Evolutionary conservation across 2,797 vertebrate species (phyloP).

Genomic region (Knipowitschia caucasica): DNA sequence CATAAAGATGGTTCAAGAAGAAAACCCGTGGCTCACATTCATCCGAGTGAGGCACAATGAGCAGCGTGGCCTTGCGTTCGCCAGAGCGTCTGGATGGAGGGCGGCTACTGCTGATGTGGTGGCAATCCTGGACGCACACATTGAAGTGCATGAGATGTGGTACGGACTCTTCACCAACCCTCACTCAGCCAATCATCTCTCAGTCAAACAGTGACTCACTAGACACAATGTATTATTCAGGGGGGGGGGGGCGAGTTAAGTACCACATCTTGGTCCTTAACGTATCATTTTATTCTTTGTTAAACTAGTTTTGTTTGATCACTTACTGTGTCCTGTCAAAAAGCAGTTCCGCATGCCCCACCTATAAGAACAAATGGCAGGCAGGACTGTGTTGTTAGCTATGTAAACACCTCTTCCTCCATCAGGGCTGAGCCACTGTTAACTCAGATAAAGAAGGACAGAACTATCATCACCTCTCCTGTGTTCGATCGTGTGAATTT

Average conservation of each 20-base stretch:
- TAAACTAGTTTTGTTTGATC: too few species aligned
- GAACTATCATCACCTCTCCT: constrained; percentile 68
- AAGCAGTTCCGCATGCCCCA: too few species aligned
- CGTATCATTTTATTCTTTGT: too few species aligned
- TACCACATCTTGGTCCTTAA: too few species aligned
- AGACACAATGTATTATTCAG: too few species aligned
- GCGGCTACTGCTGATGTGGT: constrained; percentile 74
- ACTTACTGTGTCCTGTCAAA: too few species aligned
- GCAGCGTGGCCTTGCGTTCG: constrained; percentile 68
- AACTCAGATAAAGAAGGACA: constrained; percentile 74
- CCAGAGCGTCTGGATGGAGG: constrained; percentile 71
- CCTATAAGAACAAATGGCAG: background rate
- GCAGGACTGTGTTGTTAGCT: background rate
- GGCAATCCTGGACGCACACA: constrained; percentile 79
- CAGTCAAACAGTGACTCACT: too few species aligned
- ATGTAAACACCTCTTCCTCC: background rate
- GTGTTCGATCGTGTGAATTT: constrained; percentile 77
- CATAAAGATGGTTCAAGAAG: constrained; percentile 44
- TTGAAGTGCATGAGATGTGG: constrained; percentile 76
- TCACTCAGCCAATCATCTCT: too few species aligned
- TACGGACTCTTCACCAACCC: constrained; percentile 33
- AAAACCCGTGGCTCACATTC: constrained; percentile 52
- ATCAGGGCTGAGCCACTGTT: constrained; percentile 78
- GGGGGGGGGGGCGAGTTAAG: too few species aligned
- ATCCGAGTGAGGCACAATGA: constrained; percentile 61